phyloP scores from a whole-genome alignment of 1,140 invertebrate genomes.

The Drosophila rufa region DNA sequence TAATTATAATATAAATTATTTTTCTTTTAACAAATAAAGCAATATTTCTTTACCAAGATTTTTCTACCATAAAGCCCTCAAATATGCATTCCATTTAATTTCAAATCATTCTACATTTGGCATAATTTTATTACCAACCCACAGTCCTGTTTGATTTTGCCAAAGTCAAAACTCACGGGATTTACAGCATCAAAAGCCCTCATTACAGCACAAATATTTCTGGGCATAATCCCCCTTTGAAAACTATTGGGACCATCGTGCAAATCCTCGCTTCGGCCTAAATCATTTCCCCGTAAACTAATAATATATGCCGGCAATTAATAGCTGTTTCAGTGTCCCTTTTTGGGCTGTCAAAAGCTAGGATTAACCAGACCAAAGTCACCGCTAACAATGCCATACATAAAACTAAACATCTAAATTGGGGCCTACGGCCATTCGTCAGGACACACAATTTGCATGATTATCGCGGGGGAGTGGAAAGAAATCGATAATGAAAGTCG shows the following conservation, averaged over 20 bases:
- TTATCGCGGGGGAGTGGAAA: slow-evolving; percentile 35
- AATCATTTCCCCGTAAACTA: slow-evolving; percentile 12
- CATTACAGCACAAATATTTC: slow-evolving; percentile 13
- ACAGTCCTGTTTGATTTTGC: background rate
- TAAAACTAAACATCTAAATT: slow-evolving; percentile 65
- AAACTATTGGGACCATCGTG: slow-evolving; percentile 2
- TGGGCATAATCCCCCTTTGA: background rate
- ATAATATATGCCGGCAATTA: slow-evolving; percentile 36
- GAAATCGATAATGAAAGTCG: slow-evolving; percentile 68
- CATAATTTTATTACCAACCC: too few species aligned
- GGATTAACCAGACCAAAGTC: slow-evolving; percentile 47
- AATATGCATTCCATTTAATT: background rate
- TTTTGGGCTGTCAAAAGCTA: slow-evolving; percentile 40
- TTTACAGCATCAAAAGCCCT: slow-evolving; percentile 5
- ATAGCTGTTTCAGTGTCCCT: slow-evolving; percentile 23
- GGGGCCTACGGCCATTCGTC: slow-evolving; percentile 63
- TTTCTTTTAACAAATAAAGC: too few species aligned
- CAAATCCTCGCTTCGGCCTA: slow-evolving; percentile 1
- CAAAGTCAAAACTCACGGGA: background rate
- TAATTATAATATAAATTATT: too few species aligned
- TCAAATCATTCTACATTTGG: background rate
- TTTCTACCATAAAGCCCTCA: background rate
- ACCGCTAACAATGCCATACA: slow-evolving; percentile 40
- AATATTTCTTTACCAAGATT: too few species aligned
- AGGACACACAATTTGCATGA: slow-evolving; percentile 59